Evolutionary conservation across 2,797 vertebrate species (phyloP).

Genomic region (Myoxocephalus aenaeus): DNA sequence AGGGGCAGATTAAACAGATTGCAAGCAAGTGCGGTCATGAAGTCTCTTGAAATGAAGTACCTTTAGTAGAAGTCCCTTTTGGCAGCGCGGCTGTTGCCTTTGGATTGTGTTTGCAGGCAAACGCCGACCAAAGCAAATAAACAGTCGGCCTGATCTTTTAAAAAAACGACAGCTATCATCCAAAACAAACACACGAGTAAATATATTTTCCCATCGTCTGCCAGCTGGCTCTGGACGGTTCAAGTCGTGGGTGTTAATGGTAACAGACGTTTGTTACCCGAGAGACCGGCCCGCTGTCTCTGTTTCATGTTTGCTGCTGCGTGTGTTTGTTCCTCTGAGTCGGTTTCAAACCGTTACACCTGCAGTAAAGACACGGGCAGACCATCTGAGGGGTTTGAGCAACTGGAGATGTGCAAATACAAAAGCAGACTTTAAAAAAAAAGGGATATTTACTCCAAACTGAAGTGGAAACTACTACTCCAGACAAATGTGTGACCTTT

Average conservation of each 20-base stretch:
- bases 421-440: neutral
- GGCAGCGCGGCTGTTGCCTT: constrained; percentile 40
- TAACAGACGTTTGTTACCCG: constrained; percentile 52
- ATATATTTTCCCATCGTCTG: constrained; percentile 48
- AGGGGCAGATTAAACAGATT: constrained; percentile 4
- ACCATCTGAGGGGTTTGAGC: neutral
- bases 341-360: neutral
- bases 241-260: constrained; percentile 44
- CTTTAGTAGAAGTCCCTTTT: constrained; percentile 38
- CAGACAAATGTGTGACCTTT: neutral
- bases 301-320: constrained; percentile 29
- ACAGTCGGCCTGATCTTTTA: constrained; percentile 31
- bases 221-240: constrained; percentile 23
- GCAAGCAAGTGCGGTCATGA: neutral
- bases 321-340: constrained; percentile 42
- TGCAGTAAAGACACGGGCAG: neutral
- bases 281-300: constrained; percentile 17
- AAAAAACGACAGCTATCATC: constrained; percentile 21
- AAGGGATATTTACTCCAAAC: neutral
- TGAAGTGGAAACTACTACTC: neutral
- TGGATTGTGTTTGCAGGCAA: constrained; percentile 34
- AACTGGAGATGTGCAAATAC: neutral
- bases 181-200: constrained; percentile 52
- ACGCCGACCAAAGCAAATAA: constrained; percentile 42
- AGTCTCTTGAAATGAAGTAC: constrained; percentile 15